A percentile compares a stretch with the other conserved stretches of the same genome.
Conservation (phyloP, 2,888 invertebrate genomes). For the Heteromyza rotundicornis region DNA sequence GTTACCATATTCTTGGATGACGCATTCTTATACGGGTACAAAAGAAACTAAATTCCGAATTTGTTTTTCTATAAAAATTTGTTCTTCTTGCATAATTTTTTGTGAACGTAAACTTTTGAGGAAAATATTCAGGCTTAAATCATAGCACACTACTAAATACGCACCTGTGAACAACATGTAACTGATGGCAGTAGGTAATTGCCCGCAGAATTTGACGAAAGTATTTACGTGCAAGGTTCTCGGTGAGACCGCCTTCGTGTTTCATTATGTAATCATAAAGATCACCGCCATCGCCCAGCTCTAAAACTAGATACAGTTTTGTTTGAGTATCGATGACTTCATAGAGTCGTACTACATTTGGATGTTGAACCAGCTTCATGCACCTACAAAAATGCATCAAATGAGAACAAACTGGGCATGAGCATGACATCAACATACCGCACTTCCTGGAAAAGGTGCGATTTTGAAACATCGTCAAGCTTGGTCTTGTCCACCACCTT, state of each 20-base stretch:
- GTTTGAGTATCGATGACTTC: constrained; percentile 99
- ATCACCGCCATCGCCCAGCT: constrained; percentile 97
- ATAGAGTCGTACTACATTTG: constrained; percentile 96
- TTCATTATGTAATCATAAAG: constrained; percentile 98
- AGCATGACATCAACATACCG: constrained; percentile 49
- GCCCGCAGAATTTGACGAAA: constrained; percentile 97
- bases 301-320: constrained; percentile 94
- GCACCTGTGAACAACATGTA: constrained; percentile 70
- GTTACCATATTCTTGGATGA: too few species aligned
- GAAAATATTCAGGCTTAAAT: too few species aligned
- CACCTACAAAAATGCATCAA: constrained; percentile 77
- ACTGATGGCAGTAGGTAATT: constrained; percentile 96
- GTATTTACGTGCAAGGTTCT: constrained; percentile 85
- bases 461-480: constrained; percentile 92
- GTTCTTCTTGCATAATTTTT: too few species aligned
- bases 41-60: too few species aligned
- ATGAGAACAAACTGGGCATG: too few species aligned
- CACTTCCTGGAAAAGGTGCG: constrained; percentile 96
- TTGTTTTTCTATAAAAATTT: too few species aligned
- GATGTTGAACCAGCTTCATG: constrained; percentile 99
- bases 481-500: constrained; percentile 99
- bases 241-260: constrained; percentile 87
- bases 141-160: too few species aligned
- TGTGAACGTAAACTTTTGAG: too few species aligned
- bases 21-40: too few species aligned